Percentiles rank a stretch among this genome's conserved stretches.
phyloP scores from a whole-genome alignment of 2,888 invertebrate genomes.

The Dicyrtoma fusca region DNA sequence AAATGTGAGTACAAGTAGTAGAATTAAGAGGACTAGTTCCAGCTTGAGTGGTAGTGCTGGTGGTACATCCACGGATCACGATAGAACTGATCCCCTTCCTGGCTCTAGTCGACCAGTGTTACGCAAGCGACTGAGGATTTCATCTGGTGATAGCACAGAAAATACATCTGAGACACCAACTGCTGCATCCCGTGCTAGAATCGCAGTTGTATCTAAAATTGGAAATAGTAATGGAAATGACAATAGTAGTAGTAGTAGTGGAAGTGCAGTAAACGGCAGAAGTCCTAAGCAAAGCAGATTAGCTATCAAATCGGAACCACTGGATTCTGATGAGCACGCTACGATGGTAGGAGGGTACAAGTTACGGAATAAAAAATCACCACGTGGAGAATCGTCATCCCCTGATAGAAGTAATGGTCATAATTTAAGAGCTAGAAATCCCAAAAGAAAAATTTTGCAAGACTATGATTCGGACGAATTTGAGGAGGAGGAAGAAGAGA shows the following conservation, averaged over 20 bases:
- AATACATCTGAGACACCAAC: neutral
- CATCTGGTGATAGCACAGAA: slow-evolving; percentile 47
- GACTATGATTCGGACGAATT: slow-evolving; percentile 12
- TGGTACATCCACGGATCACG: slow-evolving; percentile 9
- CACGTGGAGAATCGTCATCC: slow-evolving; percentile 6
- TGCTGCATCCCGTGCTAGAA: neutral
- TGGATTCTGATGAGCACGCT: neutral
- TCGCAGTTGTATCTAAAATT: neutral
- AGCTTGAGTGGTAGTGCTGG: slow-evolving; percentile 13
- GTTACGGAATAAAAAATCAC: slow-evolving; percentile 16
- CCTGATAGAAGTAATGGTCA: slow-evolving; percentile 17
- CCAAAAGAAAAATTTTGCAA: slow-evolving; percentile 1
- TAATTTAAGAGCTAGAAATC: slow-evolving; percentile 17
- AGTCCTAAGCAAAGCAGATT: neutral
- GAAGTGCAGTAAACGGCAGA: neutral
- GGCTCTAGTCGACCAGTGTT: neutral
- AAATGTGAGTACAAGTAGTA: neutral
- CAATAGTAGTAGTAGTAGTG: neutral
- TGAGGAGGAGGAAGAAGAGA: slow-evolving; percentile 13
- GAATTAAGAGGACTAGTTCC: slow-evolving; percentile 10
- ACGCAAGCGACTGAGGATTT: slow-evolving; percentile 44
- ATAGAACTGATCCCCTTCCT: neutral
- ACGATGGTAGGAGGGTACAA: neutral
- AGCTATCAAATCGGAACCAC: neutral
- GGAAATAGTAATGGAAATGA: neutral